Base-by-base conservation (phyloP, 2,888 invertebrate genomes). In the Acanthopleura granulata region DNA sequence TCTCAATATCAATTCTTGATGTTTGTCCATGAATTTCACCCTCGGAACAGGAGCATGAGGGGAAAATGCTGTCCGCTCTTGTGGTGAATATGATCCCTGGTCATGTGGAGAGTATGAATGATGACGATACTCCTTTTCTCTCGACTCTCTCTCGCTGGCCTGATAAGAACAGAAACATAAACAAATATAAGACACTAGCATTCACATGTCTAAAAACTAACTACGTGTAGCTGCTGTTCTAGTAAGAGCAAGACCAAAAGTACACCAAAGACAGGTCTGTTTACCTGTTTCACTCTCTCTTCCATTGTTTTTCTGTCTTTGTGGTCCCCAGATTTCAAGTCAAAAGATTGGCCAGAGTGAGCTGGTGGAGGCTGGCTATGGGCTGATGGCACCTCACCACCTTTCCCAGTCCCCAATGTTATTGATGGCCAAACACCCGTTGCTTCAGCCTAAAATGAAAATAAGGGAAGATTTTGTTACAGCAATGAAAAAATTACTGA, bases 371-470 rank as follows among this genome's bases (percentile, higher is more conserved):
- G 71, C 9, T 40, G 71, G n/a, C n/a, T 49, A 25, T 71, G 40
- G 40, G 40, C 18, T 16, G 69, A 25, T 1, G 25, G 27, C 30
- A 27, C 18, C 14, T 40, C 50, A 18, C 25, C 40, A 25, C 78
- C 77, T 75, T 83, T 84, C 9, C 85, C 87, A 11, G 86, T 85
- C 22, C 85, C 85, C 76, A 83, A 77, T 9, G 85, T 82, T 30
- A 86, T 85, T 57, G 85, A 85, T 4, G 71, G 71, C 71, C 71
- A 71, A 49, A 71, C 71, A 71, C 71, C 71, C 1, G 71, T 71
- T n/a, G 71, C 71, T n/a, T 30, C 71, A 71, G 71, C 71, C 71
- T 71, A 40, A 3, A 66, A 66, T 1, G 16, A 66, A 18, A 57
- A 6, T 12, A 57, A n/a, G 57, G 3, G 3, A 4, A 1, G 12